Base-by-base conservation (phyloP, 2,888 invertebrate species). In the Cheilosia soror region DNA sequence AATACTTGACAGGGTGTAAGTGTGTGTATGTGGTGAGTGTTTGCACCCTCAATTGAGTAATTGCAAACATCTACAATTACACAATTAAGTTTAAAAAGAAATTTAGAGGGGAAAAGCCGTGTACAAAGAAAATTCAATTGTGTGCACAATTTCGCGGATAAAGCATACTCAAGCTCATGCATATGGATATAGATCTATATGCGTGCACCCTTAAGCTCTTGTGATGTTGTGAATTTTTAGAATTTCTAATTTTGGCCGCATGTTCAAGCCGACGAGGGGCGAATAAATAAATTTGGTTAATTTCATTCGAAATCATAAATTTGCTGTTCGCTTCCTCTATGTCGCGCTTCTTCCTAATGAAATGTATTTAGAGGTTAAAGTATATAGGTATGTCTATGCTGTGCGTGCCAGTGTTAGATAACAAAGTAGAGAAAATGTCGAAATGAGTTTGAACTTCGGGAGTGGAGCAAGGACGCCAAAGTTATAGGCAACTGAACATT, bases 11-110 rank as follows among this genome's bases (percentile, higher is more conserved):
- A n/a, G n/a, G 6, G 55, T 40, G 47, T 47, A 20, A 15, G 60
- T 11, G 55, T 42, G n/a, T 42, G 27, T 55, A 27, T 60, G 9
- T 3, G 7, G 15, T 4, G 20, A 20, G 7, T 58, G 37, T 66
- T 37, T 72, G n/a, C 66, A 53, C 68, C 57, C 40, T 75, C 84
- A 84, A 84, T 79, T 84, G 79, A 80, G 75, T 80, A 80, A 84
- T 80, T 80, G 75, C 80, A 11, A 75, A 75, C 69, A 80, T 71
- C 84, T 75, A 84, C 84, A 84, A 84, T 84, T 84, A 84, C 84
- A 84, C 75, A 84, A 84, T 84, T 79, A 75, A 65, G 63, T 68
- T 55, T 40, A 47, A 51, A 63, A 51, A 49, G 58, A 68, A 49
- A 63, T 4, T 42, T 25, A 65, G 57, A 62, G 15, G 31, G 13